Evolutionary conservation across 2,113 vertebrate genomes (phyloP).

Genomic region (Heteronetta atricapilla): DNA sequence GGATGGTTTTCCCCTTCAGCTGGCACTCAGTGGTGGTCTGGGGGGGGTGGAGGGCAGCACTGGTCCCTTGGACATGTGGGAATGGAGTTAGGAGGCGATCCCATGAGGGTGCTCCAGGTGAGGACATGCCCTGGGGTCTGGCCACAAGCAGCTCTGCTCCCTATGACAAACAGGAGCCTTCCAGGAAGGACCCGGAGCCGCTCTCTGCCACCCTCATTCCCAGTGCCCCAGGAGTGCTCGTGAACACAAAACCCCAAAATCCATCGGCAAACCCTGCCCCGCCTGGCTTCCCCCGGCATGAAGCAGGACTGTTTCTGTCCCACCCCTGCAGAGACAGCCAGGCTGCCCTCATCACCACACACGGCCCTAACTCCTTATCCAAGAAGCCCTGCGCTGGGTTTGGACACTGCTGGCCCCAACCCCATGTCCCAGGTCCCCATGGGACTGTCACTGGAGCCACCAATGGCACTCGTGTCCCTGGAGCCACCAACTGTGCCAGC

Average conservation of each 20-base stretch:
- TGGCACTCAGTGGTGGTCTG: neutral
- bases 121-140: neutral
- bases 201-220: neutral
- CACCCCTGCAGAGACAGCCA: neutral
- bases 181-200: neutral
- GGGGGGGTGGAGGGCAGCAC: neutral
- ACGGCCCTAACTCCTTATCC: accelerated
- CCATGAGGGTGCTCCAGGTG: neutral
- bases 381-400: neutral
- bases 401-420: neutral
- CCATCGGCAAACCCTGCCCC: neutral
- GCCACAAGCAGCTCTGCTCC: neutral
- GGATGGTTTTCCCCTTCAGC: constrained; percentile 47
- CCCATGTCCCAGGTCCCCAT: accelerated
- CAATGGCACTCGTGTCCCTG: neutral
- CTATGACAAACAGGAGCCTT: accelerated
- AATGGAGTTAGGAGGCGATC: accelerated
- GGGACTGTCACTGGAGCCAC: neutral
- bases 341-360: neutral
- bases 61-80: neutral
- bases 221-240: neutral
- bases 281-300: neutral
- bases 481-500: neutral
- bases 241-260: neutral
- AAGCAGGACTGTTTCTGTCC: neutral